Evolutionary conservation across 2,888 invertebrate genomes (phyloP).

Genomic region (Atrina japonica): DNA sequence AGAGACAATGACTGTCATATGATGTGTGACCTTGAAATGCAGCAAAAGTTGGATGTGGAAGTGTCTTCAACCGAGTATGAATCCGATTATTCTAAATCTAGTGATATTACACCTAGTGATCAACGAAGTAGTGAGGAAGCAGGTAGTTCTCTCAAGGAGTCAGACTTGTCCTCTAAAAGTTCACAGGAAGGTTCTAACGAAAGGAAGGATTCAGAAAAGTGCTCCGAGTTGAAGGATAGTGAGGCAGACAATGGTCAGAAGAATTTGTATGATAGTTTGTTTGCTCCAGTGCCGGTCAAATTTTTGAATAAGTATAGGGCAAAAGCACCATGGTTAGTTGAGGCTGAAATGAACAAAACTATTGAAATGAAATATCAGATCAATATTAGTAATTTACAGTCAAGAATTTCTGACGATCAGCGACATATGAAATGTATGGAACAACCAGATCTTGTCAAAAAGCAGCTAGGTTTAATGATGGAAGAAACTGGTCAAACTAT

Average conservation of each 20-base stretch:
- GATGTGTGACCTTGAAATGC: too few relatives aligned
- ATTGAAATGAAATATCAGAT: constrained; percentile 88
- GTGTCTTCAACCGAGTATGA: constrained; percentile 26
- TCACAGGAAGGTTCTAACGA: constrained; percentile 53
- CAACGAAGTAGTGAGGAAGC: constrained; percentile 71
- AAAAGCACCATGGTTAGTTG: constrained; percentile 85
- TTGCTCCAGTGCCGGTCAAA: constrained; percentile 48
- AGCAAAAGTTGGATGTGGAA: constrained; percentile 15
- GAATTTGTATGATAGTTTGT: constrained; percentile 45
- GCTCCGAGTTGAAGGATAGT: constrained; percentile 44
- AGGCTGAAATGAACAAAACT: constrained; percentile 86
- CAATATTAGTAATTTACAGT: constrained; percentile 83
- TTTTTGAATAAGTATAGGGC: constrained; percentile 73
- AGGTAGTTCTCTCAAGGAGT: constrained; percentile 79
- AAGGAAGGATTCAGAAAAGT: constrained; percentile 35
- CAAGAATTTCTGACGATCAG: constrained; percentile 85
- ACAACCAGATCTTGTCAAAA: constrained; percentile 87
- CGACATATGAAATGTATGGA: constrained; percentile 83
- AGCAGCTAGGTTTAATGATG: constrained; percentile 83
- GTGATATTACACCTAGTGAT: constrained; percentile 78
- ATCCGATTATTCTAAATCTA: constrained; percentile 44
- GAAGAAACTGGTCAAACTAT: constrained; percentile 31
- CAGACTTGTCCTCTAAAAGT: constrained; percentile 57
- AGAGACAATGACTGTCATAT: too few relatives aligned
- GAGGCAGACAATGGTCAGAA: constrained; percentile 25